Base-by-base conservation (phyloP, 1,140 invertebrate species). In the Agrypnia vestita region DNA sequence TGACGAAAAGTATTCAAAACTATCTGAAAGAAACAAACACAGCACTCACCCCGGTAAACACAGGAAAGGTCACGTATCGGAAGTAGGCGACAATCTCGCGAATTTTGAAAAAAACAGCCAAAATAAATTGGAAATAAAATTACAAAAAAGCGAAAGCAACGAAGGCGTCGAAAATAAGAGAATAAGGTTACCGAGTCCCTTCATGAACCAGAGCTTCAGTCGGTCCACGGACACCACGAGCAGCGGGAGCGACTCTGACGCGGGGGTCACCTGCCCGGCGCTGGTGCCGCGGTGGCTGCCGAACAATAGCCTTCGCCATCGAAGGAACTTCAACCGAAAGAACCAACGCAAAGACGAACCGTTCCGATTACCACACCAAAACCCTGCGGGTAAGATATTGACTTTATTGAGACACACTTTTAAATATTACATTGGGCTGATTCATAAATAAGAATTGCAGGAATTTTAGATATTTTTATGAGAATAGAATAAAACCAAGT, bases 201-300 rank as follows among this genome's bases (percentile, higher is more conserved):
- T 80, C 46, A 79, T 72, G 35, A 80, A 83, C 71, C 79, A 84
- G 35, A 83, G 79, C 71, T 83, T 62, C 11, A 75, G 76, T 64
- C 76, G 78, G 76, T 83, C 82, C 7, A 78, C 79, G 0, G 78
- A 82, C n/a, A 78, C 76, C 11, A 85, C 84, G 25, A 82, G 78
- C 64, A 86, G 84, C 71, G 86, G 85, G 72, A 89, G 86, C 56
- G 84, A 85, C 76, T 84, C 86, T 44, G 87, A 87, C 86, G 85
- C 67, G n/a, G 76, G 79, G 83, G 85, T 69, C 76, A 86, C 83
- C 80, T 88, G 81, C 87, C 88, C 81, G 80, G 76, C 86, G 17
- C 84, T 88, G 53, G 87, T 87, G 49, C 87, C 87, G 7, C 84
- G 84, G 15, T 87, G 87, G 86, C 81, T 87, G 12, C 71, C 83